phyloP scores from a whole-genome alignment of 2,888 invertebrate species.

The Pheosia tremula region DNA sequence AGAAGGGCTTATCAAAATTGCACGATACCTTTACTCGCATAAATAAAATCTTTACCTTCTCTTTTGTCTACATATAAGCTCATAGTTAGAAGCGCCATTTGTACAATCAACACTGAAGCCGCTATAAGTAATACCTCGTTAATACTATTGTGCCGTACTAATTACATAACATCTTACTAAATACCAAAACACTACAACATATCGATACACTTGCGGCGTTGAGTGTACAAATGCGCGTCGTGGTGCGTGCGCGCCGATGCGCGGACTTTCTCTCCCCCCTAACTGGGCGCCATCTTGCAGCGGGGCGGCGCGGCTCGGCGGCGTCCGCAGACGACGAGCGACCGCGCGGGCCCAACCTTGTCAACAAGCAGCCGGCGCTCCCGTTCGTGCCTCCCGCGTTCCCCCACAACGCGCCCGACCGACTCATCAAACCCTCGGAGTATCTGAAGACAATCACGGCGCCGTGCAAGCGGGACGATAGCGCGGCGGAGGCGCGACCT shows the following conservation, averaged over 20 bases:
- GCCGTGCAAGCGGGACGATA: slow-evolving; percentile 82
- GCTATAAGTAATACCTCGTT: neutral
- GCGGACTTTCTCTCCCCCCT: slow-evolving; percentile 75
- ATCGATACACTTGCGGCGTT: slow-evolving; percentile 27
- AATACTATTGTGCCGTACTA: neutral
- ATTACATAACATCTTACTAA: neutral
- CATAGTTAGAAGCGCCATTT: neutral
- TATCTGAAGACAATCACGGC: slow-evolving; percentile 93
- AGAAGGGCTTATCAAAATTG: no score
- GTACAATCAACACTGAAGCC: neutral
- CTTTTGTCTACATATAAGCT: neutral
- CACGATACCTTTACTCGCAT: no score
- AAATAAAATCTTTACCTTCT: neutral
- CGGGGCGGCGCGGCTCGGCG: slow-evolving; percentile 74
- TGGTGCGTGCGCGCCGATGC: slow-evolving; percentile 67
- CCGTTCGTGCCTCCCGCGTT: slow-evolving; percentile 97
- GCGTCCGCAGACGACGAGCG: slow-evolving; percentile 79
- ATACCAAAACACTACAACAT: slow-evolving; percentile 11
- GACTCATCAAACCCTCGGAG: slow-evolving; percentile 96
- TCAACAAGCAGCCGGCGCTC: slow-evolving; percentile 93
- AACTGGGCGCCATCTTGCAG: slow-evolving; percentile 62
- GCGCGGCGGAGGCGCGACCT: slow-evolving; percentile 84
- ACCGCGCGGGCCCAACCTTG: slow-evolving; percentile 86
- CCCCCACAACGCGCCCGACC: slow-evolving; percentile 91
- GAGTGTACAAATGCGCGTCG: slow-evolving; percentile 44